phyloP scores from a whole-genome alignment of 2,888 invertebrate species.

The Nemotelus pantherinus region DNA sequence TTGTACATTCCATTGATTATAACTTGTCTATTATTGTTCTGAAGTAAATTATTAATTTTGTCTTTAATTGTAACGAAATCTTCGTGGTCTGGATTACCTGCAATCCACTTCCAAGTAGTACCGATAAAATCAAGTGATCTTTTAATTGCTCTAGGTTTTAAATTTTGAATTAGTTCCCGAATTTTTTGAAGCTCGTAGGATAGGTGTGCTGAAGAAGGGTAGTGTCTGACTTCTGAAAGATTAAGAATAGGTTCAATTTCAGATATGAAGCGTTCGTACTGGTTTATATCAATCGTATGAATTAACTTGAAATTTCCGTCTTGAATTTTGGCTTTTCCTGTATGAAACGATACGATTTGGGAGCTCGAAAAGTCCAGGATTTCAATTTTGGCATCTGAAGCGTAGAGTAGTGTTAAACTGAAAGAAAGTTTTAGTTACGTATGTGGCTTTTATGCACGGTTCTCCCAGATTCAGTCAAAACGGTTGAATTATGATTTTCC shows the following conservation, averaged over 20 bases:
- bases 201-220: too few relatives aligned
- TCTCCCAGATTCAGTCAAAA: slow-evolving; percentile 31
- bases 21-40: background rate
- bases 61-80: background rate
- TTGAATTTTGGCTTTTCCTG: too few relatives aligned
- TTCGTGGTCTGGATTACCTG: too few relatives aligned
- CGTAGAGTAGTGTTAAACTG: background rate
- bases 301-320: too few relatives aligned
- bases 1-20: too few relatives aligned
- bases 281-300: too few relatives aligned
- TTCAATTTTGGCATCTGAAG: too few relatives aligned
- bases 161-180: background rate
- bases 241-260: background rate
- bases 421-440: background rate
- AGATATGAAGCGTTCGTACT: background rate
- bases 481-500: slow-evolving; percentile 12
- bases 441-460: background rate
- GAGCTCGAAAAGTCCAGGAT: too few relatives aligned
- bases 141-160: too few relatives aligned
- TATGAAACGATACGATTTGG: too few relatives aligned
- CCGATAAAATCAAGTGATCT: slow-evolving; percentile 17
- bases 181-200: slow-evolving; percentile 5
- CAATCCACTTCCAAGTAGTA: too few relatives aligned
- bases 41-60: slow-evolving; percentile 1
- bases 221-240: slow-evolving; percentile 16